Conservation (phyloP, 2,888 invertebrate species). For the Andrena bucephala region DNA sequence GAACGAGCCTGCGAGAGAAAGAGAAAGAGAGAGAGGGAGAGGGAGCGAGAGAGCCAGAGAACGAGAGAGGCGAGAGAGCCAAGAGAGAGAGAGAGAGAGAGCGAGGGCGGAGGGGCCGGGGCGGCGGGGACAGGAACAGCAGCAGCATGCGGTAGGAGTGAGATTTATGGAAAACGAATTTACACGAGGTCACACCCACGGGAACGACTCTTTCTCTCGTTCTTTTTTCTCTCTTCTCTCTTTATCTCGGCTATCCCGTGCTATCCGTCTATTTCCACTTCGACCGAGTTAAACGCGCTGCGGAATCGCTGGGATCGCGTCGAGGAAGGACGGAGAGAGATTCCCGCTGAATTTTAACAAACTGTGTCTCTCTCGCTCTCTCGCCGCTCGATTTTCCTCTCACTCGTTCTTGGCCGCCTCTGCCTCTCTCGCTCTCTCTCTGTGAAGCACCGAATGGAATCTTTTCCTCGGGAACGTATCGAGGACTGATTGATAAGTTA, state of each 20-base stretch:
- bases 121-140: too few species aligned
- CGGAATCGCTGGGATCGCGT: conserved; percentile 22
- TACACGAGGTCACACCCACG: conserved; percentile 79
- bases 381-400: background rate
- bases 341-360: conserved; percentile 32
- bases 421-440: background rate
- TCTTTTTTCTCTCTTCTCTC: conserved; percentile 28
- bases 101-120: conserved; percentile 28
- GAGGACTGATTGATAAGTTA: conserved; percentile 47
- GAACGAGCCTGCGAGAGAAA: conserved; percentile 38
- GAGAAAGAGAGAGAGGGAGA: conserved; percentile 44
- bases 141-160: conserved; percentile 73
- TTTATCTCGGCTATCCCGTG: conserved; percentile 16
- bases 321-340: conserved; percentile 13
- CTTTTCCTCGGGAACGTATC: conserved; percentile 51
- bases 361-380: background rate
- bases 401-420: background rate
- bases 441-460: conserved; percentile 50
- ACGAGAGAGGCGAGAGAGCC: too few species aligned
- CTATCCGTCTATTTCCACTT: conserved; percentile 60
- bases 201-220: conserved; percentile 66
- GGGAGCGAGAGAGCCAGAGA: conserved; percentile 36
- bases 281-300: conserved; percentile 43
- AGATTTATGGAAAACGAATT: conserved; percentile 79
- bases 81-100: conserved; percentile 44